A percentile compares a stretch with the other conserved stretches of the same genome.
These are phyloP conservation scores for Cyanistes caeruleus DNA, from an alignment of 2,113 vertebrate genomes.

Conservation along the genomic window DNA sequence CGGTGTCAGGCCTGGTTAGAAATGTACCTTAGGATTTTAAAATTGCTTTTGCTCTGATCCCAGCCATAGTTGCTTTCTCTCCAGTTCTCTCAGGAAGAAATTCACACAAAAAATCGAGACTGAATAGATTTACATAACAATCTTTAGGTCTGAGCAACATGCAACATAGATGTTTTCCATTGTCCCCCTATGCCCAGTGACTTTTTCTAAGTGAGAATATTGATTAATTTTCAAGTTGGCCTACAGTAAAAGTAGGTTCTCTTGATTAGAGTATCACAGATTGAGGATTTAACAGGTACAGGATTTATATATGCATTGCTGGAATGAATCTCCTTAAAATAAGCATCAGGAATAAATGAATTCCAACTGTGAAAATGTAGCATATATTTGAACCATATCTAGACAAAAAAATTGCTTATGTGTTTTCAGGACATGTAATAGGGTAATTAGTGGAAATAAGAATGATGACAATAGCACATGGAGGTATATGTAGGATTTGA, in stretches of 20 bases:
- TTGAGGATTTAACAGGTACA: neutral
- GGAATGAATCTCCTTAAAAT: neutral
- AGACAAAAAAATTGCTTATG: neutral
- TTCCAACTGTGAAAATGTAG: neutral
- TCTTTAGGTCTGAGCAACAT: neutral
- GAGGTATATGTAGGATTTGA: neutral
- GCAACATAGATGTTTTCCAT: neutral
- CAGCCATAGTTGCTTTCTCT: neutral
- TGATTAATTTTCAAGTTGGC: neutral
- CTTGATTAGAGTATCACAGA: neutral
- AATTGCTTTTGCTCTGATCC: neutral
- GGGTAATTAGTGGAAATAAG: neutral
- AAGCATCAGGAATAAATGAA: neutral
- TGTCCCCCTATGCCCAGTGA: accelerated
- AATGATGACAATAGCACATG: neutral
- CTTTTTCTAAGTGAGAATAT: neutral
- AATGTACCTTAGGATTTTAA: neutral
- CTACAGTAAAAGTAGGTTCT: neutral
- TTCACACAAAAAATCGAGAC: neutral
- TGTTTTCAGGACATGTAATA: neutral
- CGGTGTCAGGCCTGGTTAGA: neutral
- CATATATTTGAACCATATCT: neutral
- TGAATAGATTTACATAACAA: neutral
- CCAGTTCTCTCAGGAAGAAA: neutral
- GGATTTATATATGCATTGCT: neutral